Conservation (phyloP, 2,113 vertebrate species). For the Oryzias celebensis region DNA sequence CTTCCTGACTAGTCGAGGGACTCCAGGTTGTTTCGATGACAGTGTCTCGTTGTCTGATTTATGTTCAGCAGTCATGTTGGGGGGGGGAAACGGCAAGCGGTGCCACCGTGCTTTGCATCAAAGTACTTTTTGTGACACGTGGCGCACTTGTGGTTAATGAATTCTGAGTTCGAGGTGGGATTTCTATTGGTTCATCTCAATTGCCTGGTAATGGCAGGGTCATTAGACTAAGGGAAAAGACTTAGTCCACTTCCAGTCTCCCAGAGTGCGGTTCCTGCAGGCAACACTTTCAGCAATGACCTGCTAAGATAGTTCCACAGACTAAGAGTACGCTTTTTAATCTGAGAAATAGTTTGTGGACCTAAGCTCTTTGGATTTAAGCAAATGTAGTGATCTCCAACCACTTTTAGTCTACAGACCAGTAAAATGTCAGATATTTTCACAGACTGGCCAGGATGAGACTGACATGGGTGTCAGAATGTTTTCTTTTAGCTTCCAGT, state of each 20-base stretch:
- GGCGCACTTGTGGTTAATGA: slow-evolving; percentile 73
- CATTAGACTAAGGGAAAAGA: slow-evolving; percentile 67
- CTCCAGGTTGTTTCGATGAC: slow-evolving; percentile 64
- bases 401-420: too few relatives aligned
- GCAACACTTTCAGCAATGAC: slow-evolving; percentile 47
- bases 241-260: slow-evolving; percentile 68
- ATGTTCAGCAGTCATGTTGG: slow-evolving; percentile 58
- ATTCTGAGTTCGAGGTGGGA: slow-evolving; percentile 74
- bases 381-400: too few relatives aligned
- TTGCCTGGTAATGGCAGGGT: slow-evolving; percentile 76
- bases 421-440: too few relatives aligned
- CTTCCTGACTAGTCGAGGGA: slow-evolving; percentile 65
- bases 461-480: too few relatives aligned
- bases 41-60: slow-evolving; percentile 74
- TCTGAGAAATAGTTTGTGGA: too few relatives aligned
- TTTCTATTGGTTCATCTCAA: slow-evolving; percentile 79
- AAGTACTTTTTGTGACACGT: slow-evolving; percentile 68
- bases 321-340: too few relatives aligned
- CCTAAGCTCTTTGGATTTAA: too few relatives aligned
- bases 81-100: slow-evolving; percentile 34
- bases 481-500: too few relatives aligned
- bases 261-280: slow-evolving; percentile 45
- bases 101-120: slow-evolving; percentile 47
- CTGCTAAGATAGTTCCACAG: slow-evolving; percentile 30
- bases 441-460: too few relatives aligned